Conservation (phyloP, 2,797 vertebrate species). For the Manis javanica region DNA sequence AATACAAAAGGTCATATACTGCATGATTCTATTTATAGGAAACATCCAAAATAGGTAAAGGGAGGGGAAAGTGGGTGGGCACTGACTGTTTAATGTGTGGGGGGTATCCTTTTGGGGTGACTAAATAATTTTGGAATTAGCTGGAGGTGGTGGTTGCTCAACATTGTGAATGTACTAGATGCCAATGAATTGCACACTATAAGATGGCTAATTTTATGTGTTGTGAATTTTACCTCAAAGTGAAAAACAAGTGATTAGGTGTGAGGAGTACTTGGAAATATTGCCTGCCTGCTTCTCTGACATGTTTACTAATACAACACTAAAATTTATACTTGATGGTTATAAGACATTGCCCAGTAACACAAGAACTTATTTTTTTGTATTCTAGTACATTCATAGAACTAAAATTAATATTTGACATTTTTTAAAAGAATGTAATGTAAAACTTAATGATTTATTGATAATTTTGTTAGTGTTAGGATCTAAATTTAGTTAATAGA, state of each 20-base stretch:
- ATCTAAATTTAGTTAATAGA: background rate
- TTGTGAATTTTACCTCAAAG: background rate
- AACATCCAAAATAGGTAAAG: background rate
- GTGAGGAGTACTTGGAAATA: background rate
- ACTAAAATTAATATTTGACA: background rate
- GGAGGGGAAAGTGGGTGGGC: rapidly evolving
- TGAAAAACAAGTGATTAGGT: background rate
- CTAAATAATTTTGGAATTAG: background rate
- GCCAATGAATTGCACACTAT: background rate
- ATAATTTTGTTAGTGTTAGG: background rate
- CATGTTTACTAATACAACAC: background rate
- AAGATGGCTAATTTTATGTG: background rate
- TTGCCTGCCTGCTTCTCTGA: background rate
- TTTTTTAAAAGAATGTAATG: background rate
- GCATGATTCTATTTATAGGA: background rate
- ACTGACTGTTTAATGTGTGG: background rate
- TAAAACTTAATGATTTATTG: background rate
- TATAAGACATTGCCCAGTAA: background rate
- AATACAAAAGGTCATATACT: background rate
- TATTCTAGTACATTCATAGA: background rate
- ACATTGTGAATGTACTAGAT: background rate
- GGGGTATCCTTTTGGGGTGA: background rate
- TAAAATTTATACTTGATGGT: background rate
- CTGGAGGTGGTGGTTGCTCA: background rate
- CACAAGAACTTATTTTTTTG: background rate